A percentile compares a stretch with the other conserved stretches of the same genome.
These are phyloP conservation scores for Hypotaenidia okinawae DNA, from an alignment of 2,797 vertebrate genomes.

Conservation along the genomic window DNA sequence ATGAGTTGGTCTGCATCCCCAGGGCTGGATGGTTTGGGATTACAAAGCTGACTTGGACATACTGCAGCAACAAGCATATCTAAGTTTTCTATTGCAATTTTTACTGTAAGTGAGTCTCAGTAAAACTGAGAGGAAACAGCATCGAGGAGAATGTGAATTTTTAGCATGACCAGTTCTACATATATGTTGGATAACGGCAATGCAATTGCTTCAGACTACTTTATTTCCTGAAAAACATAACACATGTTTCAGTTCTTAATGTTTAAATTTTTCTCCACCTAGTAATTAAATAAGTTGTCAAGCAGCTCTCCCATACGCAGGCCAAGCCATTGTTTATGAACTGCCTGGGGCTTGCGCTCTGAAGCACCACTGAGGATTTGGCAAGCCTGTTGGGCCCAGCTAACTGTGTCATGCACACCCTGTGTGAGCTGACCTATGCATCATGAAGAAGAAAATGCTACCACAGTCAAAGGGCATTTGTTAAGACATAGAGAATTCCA, in stretches of 20 bases:
- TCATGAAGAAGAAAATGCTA: neutral
- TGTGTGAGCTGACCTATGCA: neutral
- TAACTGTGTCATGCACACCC: neutral
- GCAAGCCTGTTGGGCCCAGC: neutral
- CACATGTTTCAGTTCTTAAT: neutral
- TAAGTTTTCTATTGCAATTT: neutral
- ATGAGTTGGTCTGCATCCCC: neutral
- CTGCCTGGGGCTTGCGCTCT: neutral
- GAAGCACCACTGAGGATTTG: neutral
- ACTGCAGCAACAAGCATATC: neutral
- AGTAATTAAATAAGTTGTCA: slow-evolving; percentile 1
- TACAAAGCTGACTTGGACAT: neutral
- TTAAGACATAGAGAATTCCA: neutral
- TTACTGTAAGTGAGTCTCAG: neutral
- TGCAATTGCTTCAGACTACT: neutral
- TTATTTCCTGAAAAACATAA: neutral
- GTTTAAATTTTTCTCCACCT: neutral
- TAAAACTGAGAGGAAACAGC: neutral
- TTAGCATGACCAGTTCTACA: neutral
- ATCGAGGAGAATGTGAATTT: neutral
- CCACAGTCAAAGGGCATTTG: rapidly evolving
- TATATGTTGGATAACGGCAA: neutral
- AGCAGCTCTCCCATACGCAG: neutral
- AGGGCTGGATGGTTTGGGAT: neutral
- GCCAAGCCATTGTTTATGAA: slow-evolving; percentile 4